Evolutionary conservation across 2,113 vertebrate genomes (phyloP).

Genomic region (Neolamprologus tretocephalus): DNA sequence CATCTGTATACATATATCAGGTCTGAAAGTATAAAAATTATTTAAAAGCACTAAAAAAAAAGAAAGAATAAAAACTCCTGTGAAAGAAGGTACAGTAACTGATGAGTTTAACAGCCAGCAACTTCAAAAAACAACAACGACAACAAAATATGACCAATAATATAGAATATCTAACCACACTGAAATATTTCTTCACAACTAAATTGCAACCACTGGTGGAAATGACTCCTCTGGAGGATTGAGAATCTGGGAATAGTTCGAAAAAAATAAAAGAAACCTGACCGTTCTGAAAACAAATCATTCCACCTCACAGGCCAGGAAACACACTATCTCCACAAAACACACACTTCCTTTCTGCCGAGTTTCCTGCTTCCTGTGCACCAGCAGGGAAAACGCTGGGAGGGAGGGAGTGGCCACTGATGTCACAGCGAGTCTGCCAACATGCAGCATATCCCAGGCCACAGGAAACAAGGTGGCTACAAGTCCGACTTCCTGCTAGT

Average conservation of each 20-base stretch:
- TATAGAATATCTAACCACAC: background rate
- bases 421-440: slow-evolving; percentile 11
- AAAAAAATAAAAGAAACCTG: background rate
- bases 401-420: slow-evolving; percentile 16
- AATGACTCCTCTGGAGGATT: background rate
- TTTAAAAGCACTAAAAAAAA: background rate
- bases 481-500: background rate
- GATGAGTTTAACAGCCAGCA: background rate
- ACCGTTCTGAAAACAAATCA: background rate
- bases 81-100: background rate
- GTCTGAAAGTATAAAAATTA: background rate
- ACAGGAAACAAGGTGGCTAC: background rate
- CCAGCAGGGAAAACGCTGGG: background rate
- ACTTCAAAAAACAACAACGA: background rate
- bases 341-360: slow-evolving; percentile 52
- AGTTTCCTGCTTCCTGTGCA: slow-evolving; percentile 55
- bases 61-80: background rate
- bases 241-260: background rate
- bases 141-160: background rate
- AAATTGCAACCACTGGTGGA: background rate
- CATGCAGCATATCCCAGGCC: background rate
- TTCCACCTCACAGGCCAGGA: slow-evolving; percentile 32
- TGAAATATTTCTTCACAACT: background rate
- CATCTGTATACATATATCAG: background rate
- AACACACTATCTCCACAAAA: slow-evolving; percentile 50